Percentiles rank a stretch among this genome's conserved stretches.
These are phyloP conservation scores for Squalus acanthias DNA, from an alignment of 2,797 vertebrate species.

Conservation along the genomic window DNA sequence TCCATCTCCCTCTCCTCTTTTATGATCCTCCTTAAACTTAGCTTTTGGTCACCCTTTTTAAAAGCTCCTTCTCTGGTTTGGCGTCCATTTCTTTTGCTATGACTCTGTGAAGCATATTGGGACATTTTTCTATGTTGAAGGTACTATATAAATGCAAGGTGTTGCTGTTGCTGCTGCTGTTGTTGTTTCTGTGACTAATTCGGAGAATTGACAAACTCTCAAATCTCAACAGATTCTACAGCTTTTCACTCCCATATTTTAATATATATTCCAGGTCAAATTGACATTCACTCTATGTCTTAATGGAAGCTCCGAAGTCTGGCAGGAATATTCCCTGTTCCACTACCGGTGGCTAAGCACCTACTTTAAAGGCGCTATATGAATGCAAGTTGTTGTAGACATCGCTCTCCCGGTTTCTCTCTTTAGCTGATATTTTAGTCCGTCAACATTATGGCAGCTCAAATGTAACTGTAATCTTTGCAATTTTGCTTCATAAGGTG, in stretches of 20 bases:
- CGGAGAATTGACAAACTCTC: background rate
- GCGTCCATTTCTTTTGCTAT: background rate
- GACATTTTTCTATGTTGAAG: background rate
- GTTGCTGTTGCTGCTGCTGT: background rate
- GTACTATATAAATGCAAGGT: background rate
- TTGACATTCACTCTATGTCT: background rate
- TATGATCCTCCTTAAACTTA: background rate
- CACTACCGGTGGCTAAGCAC: background rate
- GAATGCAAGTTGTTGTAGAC: background rate
- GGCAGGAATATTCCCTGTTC: background rate
- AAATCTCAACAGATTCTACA: background rate
- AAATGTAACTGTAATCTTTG: background rate
- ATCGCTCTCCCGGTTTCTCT: too few relatives aligned
- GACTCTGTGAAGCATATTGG: background rate
- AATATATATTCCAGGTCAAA: background rate
- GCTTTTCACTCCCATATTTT: background rate
- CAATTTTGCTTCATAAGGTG: background rate
- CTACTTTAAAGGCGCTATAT: background rate
- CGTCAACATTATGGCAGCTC: background rate
- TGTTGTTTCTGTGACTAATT: background rate
- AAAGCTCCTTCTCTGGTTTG: background rate
- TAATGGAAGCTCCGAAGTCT: background rate
- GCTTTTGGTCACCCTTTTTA: background rate
- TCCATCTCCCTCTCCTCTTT: background rate
- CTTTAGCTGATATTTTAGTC: background rate